These are phyloP conservation scores for Chaenocephalus aceratus DNA, from an alignment of 2,113 vertebrate species.

Conservation along the genomic window DNA sequence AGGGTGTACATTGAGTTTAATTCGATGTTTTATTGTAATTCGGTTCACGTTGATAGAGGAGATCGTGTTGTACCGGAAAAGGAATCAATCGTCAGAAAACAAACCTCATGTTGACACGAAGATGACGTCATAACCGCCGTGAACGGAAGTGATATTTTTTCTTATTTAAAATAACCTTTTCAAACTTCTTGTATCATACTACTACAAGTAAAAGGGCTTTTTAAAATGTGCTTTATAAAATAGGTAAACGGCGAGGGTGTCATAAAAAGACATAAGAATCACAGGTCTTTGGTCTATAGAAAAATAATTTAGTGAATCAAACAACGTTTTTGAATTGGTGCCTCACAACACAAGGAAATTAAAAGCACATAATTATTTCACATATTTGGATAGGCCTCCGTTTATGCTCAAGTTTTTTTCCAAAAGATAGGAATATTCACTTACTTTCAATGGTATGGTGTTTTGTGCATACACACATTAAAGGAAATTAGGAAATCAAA, in stretches of 20 bases:
- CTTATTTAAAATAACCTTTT: too few relatives aligned
- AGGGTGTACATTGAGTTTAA: not conserved
- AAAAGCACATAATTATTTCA: not conserved
- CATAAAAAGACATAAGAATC: too few relatives aligned
- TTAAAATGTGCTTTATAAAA: too few relatives aligned
- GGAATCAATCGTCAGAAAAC: not conserved
- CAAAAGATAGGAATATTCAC: not conserved
- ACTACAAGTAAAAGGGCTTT: not conserved
- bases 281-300: not conserved
- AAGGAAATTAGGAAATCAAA: too few relatives aligned
- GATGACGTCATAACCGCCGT: conserved; percentile 14
- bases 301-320: not conserved
- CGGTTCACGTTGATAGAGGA: fast-evolving
- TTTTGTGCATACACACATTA: too few relatives aligned
- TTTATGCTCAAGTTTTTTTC: not conserved
- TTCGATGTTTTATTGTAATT: not conserved
- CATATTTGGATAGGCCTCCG: not conserved
- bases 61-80: not conserved
- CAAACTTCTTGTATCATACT: not conserved
- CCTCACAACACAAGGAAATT: not conserved
- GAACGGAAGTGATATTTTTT: not conserved
- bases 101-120: not conserved
- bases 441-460: too few relatives aligned
- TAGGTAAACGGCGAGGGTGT: too few relatives aligned
- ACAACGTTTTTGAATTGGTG: not conserved